A percentile compares a stretch with the other conserved stretches of the same genome.
Evolutionary conservation across 2,113 vertebrate genomes (phyloP).

Genomic region (Perccottus glenii): DNA sequence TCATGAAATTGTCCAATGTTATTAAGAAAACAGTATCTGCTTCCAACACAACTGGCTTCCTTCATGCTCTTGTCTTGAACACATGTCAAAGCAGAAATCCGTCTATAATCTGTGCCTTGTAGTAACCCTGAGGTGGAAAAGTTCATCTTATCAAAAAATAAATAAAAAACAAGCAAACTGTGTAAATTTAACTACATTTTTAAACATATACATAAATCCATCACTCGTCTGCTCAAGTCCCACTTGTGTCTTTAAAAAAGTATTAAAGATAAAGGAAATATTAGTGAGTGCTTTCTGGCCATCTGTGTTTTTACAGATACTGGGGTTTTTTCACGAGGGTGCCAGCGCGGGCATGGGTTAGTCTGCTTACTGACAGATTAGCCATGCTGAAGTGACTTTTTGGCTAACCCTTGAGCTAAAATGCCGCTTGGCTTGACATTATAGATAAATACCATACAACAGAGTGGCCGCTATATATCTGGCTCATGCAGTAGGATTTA

Average conservation of each 20-base stretch:
- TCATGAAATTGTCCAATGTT: too few relatives aligned
- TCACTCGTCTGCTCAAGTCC: background rate
- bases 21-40: too few relatives aligned
- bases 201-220: background rate
- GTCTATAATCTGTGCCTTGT: background rate
- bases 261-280: slow-evolving; percentile 13
- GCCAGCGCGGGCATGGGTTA: slow-evolving; percentile 24
- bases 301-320: slow-evolving; percentile 28
- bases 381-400: slow-evolving; percentile 41
- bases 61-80: too few relatives aligned
- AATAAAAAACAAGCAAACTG: too few relatives aligned
- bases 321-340: slow-evolving; percentile 3
- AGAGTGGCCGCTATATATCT: slow-evolving; percentile 10
- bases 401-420: slow-evolving; percentile 27
- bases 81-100: background rate
- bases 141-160: background rate
- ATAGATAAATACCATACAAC: slow-evolving; percentile 17
- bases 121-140: background rate
- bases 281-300: slow-evolving; percentile 1
- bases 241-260: background rate
- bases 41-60: too few relatives aligned
- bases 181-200: background rate
- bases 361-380: slow-evolving; percentile 48
- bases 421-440: slow-evolving; percentile 32
- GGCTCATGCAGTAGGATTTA: slow-evolving; percentile 9